Percentiles rank a stretch among this genome's conserved stretches.
Conservation (phyloP, 1,140 invertebrate genomes). For the Cherax destructor region DNA sequence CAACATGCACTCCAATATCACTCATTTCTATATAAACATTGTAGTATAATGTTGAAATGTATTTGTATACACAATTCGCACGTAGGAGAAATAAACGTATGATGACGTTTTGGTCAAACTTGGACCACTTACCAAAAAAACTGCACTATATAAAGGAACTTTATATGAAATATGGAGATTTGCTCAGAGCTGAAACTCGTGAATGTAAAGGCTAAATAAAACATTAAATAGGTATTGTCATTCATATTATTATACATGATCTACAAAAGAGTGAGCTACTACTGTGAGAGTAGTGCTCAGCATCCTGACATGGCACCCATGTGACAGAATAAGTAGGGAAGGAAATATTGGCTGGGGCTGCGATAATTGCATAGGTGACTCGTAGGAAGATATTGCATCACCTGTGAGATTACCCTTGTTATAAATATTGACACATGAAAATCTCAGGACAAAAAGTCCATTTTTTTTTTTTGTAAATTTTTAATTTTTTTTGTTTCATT, state of each 20-base stretch:
- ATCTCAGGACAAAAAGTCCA: neutral
- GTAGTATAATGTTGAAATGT: too few species aligned
- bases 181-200: neutral
- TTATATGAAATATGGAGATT: too few species aligned
- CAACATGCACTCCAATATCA: too few species aligned
- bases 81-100: too few species aligned
- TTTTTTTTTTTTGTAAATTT: neutral
- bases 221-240: neutral
- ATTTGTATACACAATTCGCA: too few species aligned
- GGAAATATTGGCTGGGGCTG: constrained; percentile 7
- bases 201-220: constrained; percentile 4
- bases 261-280: constrained; percentile 27
- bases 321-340: constrained; percentile 11
- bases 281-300: constrained; percentile 1
- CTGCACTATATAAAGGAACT: too few species aligned
- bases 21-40: too few species aligned
- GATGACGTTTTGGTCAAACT: too few species aligned
- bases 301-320: constrained; percentile 31
- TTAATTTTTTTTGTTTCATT: neutral
- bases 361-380: constrained; percentile 1
- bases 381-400: neutral
- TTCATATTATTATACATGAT: constrained; percentile 39
- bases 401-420: neutral
- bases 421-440: neutral
- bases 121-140: too few species aligned